phyloP scores from a whole-genome alignment of 2,888 invertebrate genomes.

The Tachina fera region DNA sequence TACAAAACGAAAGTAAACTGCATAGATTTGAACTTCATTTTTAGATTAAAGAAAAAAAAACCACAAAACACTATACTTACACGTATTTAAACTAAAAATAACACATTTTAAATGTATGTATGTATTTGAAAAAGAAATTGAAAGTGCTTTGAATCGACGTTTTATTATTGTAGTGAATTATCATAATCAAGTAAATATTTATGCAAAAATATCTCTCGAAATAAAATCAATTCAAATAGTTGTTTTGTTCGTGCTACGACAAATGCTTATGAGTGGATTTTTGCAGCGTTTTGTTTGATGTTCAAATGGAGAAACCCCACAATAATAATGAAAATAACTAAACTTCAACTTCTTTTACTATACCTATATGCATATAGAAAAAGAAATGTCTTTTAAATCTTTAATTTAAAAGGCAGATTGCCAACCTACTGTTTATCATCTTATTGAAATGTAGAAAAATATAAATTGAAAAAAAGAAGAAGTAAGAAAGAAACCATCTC shows the following conservation, averaged over 20 bases:
- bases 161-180: slow-evolving; percentile 27
- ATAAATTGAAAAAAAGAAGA: slow-evolving; percentile 6
- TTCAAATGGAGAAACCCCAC: slow-evolving; percentile 29
- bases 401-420: slow-evolving; percentile 33
- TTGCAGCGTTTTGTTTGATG: background rate
- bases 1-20: slow-evolving; percentile 24
- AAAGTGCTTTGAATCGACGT: slow-evolving; percentile 42
- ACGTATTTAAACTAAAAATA: slow-evolving; percentile 42
- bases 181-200: slow-evolving; percentile 45
- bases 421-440: slow-evolving; percentile 57
- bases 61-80: slow-evolving; percentile 13
- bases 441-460: slow-evolving; percentile 29
- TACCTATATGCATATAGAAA: background rate
- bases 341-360: background rate
- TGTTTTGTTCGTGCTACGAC: slow-evolving; percentile 9
- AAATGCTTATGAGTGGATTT: background rate
- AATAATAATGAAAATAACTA: slow-evolving; percentile 14
- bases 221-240: slow-evolving; percentile 51
- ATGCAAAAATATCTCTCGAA: slow-evolving; percentile 18
- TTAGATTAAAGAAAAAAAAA: slow-evolving; percentile 3
- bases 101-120: background rate
- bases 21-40: slow-evolving; percentile 59
- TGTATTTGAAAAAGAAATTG: slow-evolving; percentile 35
- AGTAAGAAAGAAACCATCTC: slow-evolving; percentile 54
- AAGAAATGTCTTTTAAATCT: slow-evolving; percentile 52